Percentiles rank a stretch among this genome's conserved stretches.
These are phyloP conservation scores for Hirtodrosophila duncani DNA, from an alignment of 2,888 invertebrate genomes.

Conservation along the genomic window DNA sequence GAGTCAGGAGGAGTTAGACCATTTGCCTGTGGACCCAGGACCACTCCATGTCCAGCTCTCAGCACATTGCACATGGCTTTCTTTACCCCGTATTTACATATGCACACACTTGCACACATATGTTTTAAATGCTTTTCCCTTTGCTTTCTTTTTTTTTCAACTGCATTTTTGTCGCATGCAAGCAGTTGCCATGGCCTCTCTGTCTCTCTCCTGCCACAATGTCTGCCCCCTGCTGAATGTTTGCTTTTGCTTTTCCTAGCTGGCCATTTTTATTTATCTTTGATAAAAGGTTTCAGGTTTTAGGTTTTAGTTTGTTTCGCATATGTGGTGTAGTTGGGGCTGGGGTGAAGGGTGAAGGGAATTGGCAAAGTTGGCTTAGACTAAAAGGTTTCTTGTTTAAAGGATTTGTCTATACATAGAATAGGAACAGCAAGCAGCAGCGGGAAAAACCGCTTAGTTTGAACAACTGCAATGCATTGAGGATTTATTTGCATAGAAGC, in stretches of 20 bases:
- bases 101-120: conserved; percentile 12
- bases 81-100: conserved; percentile 2
- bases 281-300: conserved; percentile 71
- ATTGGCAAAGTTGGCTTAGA: conserved; percentile 55
- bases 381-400: conserved; percentile 54
- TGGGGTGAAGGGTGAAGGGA: conserved; percentile 8
- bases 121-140: conserved; percentile 13
- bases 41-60: conserved; percentile 14
- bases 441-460: conserved; percentile 3
- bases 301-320: conserved; percentile 43
- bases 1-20: neutral
- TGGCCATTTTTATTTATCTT: conserved; percentile 64
- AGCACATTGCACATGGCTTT: conserved; percentile 47
- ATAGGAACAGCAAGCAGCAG: neutral
- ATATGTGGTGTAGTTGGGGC: conserved; percentile 2
- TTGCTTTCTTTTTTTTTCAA: too few relatives aligned
- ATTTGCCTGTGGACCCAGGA: conserved; percentile 7
- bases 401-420: conserved; percentile 15
- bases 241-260: conserved; percentile 41
- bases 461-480: conserved; percentile 2
- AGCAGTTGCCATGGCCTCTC: conserved; percentile 8
- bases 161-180: conserved; percentile 21
- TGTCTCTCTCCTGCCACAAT: too few relatives aligned
- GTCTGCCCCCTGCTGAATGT: too few relatives aligned
- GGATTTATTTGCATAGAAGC: neutral